Conservation (phyloP, 2,888 invertebrate species). For the Rhingia campestris region DNA sequence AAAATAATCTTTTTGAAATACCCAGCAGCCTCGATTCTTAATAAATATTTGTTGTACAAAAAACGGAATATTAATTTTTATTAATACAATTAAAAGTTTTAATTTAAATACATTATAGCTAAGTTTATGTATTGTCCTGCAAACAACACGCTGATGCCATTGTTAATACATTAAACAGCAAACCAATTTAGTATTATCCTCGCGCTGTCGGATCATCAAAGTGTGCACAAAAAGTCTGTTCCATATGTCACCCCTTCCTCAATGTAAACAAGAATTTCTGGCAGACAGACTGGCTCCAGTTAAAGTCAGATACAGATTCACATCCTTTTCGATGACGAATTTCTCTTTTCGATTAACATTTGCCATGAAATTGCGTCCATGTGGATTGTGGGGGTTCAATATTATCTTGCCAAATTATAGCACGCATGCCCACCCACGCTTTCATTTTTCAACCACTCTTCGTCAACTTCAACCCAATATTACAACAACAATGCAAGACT, state of each 20-base stretch:
- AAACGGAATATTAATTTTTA: no score
- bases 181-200: no score
- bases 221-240: no score
- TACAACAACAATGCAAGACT: neutral
- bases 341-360: slow-evolving; percentile 19
- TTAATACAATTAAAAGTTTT: no score
- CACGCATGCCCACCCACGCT: slow-evolving; percentile 44
- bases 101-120: no score
- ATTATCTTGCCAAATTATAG: neutral
- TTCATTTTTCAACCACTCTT: slow-evolving; percentile 8
- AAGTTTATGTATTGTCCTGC: no score
- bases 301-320: slow-evolving; percentile 21
- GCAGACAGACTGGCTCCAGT: slow-evolving; percentile 62
- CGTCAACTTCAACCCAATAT: neutral
- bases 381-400: neutral
- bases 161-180: neutral
- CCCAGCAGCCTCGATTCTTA: no score
- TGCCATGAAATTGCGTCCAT: slow-evolving; percentile 7
- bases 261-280: slow-evolving; percentile 20
- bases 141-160: no score
- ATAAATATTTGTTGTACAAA: no score
- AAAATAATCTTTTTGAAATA: no score
- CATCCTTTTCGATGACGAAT: slow-evolving; percentile 4
- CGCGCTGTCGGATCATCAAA: no score
- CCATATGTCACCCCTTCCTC: neutral